Conservation (phyloP, 2,888 invertebrate species). For the Falcaria lacertinaria region DNA sequence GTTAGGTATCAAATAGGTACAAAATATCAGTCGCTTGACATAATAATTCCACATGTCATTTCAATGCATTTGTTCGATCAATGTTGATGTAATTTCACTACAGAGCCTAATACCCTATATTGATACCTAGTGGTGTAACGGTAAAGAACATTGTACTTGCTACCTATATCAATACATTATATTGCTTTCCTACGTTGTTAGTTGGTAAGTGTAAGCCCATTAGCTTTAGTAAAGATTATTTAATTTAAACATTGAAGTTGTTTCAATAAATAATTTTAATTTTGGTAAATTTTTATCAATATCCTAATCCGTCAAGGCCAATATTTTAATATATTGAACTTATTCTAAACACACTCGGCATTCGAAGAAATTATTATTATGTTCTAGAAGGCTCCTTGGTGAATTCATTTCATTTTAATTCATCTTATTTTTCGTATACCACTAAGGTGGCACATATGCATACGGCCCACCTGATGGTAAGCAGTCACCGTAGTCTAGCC, state of each 20-base stretch:
- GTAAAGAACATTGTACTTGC: slow-evolving; percentile 50
- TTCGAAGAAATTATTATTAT: too few relatives aligned
- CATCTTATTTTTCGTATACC: too few relatives aligned
- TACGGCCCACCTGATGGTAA: too few relatives aligned
- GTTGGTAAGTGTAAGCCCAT: slow-evolving; percentile 61
- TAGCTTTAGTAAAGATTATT: slow-evolving; percentile 69
- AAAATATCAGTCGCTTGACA: slow-evolving; percentile 44
- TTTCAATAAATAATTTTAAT: slow-evolving; percentile 78
- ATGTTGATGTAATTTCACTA: slow-evolving; percentile 46
- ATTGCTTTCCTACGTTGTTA: slow-evolving; percentile 65
- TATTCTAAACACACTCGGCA: too few relatives aligned
- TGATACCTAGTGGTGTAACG: slow-evolving; percentile 57
- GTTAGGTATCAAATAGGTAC: slow-evolving; percentile 73
- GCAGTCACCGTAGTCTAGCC: too few relatives aligned
- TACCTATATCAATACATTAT: slow-evolving; percentile 58
- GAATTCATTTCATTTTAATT: too few relatives aligned
- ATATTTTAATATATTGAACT: too few relatives aligned
- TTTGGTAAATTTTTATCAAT: slow-evolving; percentile 32
- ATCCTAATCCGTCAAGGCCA: too few relatives aligned
- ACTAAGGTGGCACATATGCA: too few relatives aligned
- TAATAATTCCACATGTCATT: slow-evolving; percentile 45
- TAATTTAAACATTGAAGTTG: slow-evolving; percentile 73
- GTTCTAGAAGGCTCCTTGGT: too few relatives aligned
- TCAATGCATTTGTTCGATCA: slow-evolving; percentile 56
- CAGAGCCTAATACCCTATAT: slow-evolving; percentile 60